These are phyloP conservation scores for Sthenelais limicola DNA, from an alignment of 2,888 invertebrate genomes.

Conservation along the genomic window DNA sequence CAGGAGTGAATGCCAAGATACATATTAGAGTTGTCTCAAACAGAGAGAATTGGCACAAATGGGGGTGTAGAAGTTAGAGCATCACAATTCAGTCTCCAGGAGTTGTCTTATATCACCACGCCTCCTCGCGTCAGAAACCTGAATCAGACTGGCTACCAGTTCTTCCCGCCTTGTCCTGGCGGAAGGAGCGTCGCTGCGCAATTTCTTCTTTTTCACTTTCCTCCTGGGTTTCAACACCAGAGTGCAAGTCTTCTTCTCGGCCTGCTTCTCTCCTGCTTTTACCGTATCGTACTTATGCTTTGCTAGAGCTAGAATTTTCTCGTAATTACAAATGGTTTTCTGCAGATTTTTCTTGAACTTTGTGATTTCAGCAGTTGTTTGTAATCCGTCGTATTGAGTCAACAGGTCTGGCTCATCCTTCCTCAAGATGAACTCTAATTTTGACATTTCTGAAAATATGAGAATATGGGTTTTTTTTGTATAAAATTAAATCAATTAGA, in stretches of 20 bases:
- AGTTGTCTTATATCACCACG: neutral
- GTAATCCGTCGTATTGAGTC: neutral
- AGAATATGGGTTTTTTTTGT: neutral
- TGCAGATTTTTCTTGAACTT: neutral
- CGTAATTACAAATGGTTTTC: neutral
- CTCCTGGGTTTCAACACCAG: neutral
- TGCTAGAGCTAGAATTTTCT: neutral
- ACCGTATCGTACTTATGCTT: constrained; percentile 5
- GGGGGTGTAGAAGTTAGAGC: too few relatives aligned
- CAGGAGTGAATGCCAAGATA: too few relatives aligned
- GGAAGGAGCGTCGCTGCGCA: neutral
- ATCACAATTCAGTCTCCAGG: neutral
- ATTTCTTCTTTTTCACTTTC: neutral
- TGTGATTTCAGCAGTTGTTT: neutral
- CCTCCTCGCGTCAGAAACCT: constrained; percentile 14
- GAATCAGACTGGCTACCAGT: neutral
- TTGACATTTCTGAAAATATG: neutral
- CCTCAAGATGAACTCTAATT: constrained; percentile 1
- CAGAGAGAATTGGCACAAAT: too few relatives aligned
- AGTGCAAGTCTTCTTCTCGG: neutral
- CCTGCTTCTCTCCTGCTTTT: neutral
- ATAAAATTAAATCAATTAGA: neutral
- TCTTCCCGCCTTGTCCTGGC: too few relatives aligned
- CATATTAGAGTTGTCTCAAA: too few relatives aligned
- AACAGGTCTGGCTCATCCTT: neutral